Evolutionary conservation across 2,888 invertebrate genomes (phyloP), one percentile per base, ranked within the genome.

Genomic region (Tipula lateralis): DNA sequence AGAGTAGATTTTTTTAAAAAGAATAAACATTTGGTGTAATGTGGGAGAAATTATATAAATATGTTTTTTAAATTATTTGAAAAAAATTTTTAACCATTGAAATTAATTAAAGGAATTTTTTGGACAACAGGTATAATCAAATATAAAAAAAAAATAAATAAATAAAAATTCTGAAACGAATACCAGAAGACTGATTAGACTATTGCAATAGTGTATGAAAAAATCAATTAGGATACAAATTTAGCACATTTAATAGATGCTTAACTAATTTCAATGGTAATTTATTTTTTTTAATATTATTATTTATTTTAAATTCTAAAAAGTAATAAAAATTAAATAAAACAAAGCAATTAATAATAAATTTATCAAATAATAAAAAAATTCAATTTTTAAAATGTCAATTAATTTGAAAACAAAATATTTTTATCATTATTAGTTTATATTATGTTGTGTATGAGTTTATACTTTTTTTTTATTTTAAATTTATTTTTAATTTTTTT

Each of bases 331-430:
- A 5, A 30, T 82, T 82, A 82, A 82, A 82, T 30, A 80, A 80
- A 80, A 80, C 82, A 82, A 82, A 82, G 29, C 32, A 82, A 82
- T 30, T 82, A 82, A 44, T n/a, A n/a, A 39, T 7, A n/a, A 44
- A 30, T 30, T 82, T 30, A 82, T 30, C 82, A 29, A 82, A 32
- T 82, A 82, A 82, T 82, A 82, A 82, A 82, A 32, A 82, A 82
- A 82, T 82, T 82, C 82, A 82, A 82, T 82, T 82, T 82, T 82
- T 82, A 82, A 82, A 82, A 82, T 82, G 82, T 82, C 82, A 82
- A 82, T 82, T 82, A 82, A 82, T 82, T 82, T 82, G n/a, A 82
- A 30, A n/a, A 6, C 32, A 82, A 82, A 30, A 30, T 82, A 82
- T 82, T 82, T 16, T 30, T 82, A 30, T 4, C 29, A 9, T 82